These are phyloP conservation scores for Micrasema minimum DNA, from an alignment of 1,140 invertebrate species.

Conservation along the genomic window DNA sequence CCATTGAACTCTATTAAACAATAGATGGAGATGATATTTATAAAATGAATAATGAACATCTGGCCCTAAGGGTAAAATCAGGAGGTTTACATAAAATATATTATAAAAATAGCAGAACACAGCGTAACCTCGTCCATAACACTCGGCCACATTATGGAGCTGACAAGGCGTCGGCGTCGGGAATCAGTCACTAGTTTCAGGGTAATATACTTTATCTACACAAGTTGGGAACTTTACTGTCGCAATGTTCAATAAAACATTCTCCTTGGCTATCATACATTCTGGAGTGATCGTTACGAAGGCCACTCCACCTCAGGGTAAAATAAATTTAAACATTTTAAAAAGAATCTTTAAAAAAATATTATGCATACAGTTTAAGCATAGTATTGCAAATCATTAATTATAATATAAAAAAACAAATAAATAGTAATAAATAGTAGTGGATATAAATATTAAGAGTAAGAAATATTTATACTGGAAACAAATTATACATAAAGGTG, in stretches of 20 bases:
- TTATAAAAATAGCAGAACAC: too few relatives aligned
- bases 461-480: too few relatives aligned
- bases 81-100: too few relatives aligned
- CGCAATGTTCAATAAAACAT: constrained; percentile 11
- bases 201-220: not conserved
- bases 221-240: not conserved
- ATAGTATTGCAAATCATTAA: not conserved
- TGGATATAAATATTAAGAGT: constrained; percentile 4
- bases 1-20: too few relatives aligned
- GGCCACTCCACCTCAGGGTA: not conserved
- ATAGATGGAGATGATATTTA: too few relatives aligned
- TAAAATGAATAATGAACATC: too few relatives aligned
- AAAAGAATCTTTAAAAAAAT: constrained; percentile 8
- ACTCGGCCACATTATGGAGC: too few relatives aligned
- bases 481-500: too few relatives aligned
- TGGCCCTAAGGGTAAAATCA: too few relatives aligned
- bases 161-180: too few relatives aligned
- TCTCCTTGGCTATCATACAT: constrained; percentile 5
- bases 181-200: constrained; percentile 14
- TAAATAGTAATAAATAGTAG: constrained; percentile 19
- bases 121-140: too few relatives aligned
- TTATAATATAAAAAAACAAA: not conserved
- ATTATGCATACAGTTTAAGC: constrained; percentile 11
- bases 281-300: not conserved
- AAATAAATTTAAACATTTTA: not conserved